A percentile compares a stretch with the other conserved stretches of the same genome.
Evolutionary conservation across 2,888 invertebrate species (phyloP).

Genomic region (Candidula unifasciata): DNA sequence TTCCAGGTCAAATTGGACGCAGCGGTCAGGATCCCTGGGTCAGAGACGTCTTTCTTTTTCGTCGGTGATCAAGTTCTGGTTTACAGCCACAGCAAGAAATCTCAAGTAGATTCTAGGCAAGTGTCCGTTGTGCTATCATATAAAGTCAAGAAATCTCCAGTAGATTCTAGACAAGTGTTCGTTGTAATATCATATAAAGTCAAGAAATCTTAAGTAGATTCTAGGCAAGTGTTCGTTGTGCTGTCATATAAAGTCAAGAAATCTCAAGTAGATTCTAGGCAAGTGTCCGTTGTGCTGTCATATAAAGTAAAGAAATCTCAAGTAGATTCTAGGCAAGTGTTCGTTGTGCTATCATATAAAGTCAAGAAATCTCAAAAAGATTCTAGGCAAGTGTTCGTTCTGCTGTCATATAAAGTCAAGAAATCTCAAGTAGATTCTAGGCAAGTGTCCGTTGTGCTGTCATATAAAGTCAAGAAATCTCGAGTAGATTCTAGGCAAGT

Average conservation of each 20-base stretch:
- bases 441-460: background rate
- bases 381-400: background rate
- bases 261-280: background rate
- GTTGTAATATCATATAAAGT: background rate
- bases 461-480: too few relatives aligned
- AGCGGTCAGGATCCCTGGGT: slow-evolving; percentile 17
- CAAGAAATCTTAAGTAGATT: background rate
- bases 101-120: slow-evolving; percentile 18
- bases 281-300: background rate
- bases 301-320: slow-evolving; percentile 1
- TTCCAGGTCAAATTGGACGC: slow-evolving; percentile 47
- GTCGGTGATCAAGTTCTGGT: slow-evolving; percentile 16
- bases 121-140: background rate
- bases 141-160: too few relatives aligned
- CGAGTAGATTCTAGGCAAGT: background rate
- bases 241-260: too few relatives aligned
- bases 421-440: slow-evolving; percentile 9
- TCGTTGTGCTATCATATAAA: background rate
- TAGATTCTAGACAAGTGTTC: background rate
- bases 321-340: slow-evolving; percentile 13
- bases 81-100: slow-evolving; percentile 22
- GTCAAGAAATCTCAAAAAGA: background rate
- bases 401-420: background rate
- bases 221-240: slow-evolving; percentile 2
- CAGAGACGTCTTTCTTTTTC: slow-evolving; percentile 37